These are phyloP conservation scores for Papilio machaon DNA, from an alignment of 1,140 invertebrate genomes.

Conservation along the genomic window DNA sequence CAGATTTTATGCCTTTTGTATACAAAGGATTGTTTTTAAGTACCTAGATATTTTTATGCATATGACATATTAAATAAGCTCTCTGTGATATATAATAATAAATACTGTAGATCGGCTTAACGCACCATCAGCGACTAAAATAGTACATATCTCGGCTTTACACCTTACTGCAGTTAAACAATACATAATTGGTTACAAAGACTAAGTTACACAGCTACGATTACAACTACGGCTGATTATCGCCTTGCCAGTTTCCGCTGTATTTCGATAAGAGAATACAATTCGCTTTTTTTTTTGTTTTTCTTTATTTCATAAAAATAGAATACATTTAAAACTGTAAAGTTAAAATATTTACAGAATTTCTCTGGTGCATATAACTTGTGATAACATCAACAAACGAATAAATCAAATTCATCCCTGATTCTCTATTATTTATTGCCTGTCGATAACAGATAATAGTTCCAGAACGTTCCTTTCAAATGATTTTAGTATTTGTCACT, in stretches of 20 bases:
- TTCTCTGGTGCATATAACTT: neutral
- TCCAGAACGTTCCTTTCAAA: slow-evolving; percentile 8
- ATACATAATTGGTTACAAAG: too few relatives aligned
- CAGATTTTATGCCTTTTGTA: slow-evolving; percentile 17
- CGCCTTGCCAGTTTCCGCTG: too few relatives aligned
- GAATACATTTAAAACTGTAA: neutral
- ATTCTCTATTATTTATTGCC: slow-evolving; percentile 19
- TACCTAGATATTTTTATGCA: neutral
- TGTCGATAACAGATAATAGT: slow-evolving; percentile 18
- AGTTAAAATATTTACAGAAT: neutral
- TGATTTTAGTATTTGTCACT: neutral
- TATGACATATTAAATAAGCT: too few relatives aligned
- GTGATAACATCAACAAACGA: slow-evolving; percentile 1
- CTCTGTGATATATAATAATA: too few relatives aligned
- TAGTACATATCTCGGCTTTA: too few relatives aligned
- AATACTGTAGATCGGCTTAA: too few relatives aligned
- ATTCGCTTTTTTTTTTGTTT: neutral
- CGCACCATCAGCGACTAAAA: too few relatives aligned
- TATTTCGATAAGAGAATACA: neutral
- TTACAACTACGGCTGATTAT: too few relatives aligned
- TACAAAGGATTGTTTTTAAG: slow-evolving; percentile 2
- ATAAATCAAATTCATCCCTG: slow-evolving; percentile 5
- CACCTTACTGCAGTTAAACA: too few relatives aligned
- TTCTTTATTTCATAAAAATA: neutral
- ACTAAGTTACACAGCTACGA: too few relatives aligned